phyloP scores from a whole-genome alignment of 2,113 vertebrate genomes.

The Emberiza fucata region DNA sequence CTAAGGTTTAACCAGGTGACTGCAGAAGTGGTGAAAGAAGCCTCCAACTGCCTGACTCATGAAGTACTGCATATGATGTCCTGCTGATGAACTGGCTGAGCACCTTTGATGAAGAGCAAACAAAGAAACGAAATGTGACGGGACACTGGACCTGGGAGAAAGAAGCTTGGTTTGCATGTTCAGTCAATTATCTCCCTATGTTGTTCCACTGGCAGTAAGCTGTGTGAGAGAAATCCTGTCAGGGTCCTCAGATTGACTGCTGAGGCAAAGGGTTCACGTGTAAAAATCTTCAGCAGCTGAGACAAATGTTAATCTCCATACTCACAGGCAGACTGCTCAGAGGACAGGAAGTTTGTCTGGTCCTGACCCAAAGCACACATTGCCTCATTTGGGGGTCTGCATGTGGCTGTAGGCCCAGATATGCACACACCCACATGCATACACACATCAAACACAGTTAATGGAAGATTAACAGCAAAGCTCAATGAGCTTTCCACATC shows the following conservation, averaged over 20 bases:
- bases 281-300: background rate
- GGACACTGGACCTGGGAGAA: background rate
- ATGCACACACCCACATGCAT: background rate
- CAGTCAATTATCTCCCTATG: background rate
- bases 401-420: background rate
- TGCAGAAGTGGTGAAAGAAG: background rate
- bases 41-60: background rate
- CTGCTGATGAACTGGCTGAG: background rate
- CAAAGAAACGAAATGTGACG: background rate
- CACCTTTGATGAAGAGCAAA: background rate
- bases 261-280: background rate
- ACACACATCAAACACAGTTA: background rate
- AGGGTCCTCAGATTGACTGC: background rate
- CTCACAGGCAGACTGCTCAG: background rate
- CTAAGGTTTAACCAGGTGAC: background rate
- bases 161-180: background rate
- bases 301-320: background rate
- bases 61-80: background rate
- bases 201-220: background rate
- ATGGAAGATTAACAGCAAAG: background rate
- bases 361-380: rapidly evolving
- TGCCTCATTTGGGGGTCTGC: rapidly evolving
- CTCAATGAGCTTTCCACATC: background rate
- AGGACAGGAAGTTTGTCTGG: background rate
- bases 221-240: background rate